Evolutionary conservation across 2,888 invertebrate genomes (phyloP), one percentile per base, ranked within the genome.

Genomic region (Scaptomyza parva): DNA sequence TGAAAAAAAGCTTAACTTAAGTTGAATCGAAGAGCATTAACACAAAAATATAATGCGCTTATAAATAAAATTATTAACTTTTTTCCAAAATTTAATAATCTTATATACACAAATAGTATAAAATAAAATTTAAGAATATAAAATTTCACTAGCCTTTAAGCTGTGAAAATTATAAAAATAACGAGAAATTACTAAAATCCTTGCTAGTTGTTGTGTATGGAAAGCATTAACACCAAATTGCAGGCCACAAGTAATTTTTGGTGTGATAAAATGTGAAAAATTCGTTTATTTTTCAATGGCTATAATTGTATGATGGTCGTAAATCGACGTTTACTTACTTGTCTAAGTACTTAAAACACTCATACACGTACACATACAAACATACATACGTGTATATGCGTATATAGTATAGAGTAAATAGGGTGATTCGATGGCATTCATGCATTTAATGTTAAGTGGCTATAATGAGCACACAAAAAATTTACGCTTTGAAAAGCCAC

Each of bases 401-500:
- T 54, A 40, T 8, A 24, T 37, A 11, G 48, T 35, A 17, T 55
- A 35, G n/a, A n/a, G n/a, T 70, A 58, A 47, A 50, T 70, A 57
- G 59, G 61, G 74, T 24, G 35, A 47, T 50, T 66, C 67, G 66
- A 55, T 74, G 62, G 35, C 33, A 51, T 68, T 74, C 64, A 63
- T 78, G 78, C 71, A 86, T 86, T 78, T 86, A 79, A 82, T 71
- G 80, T 79, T 75, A 83, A 83, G 80, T 77, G 75, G 66, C 69
- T 70, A 64, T 86, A 82, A 83, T 86, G 82, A 87, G 87, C 76
- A 82, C 65, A 87, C 70, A 82, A 80, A 77, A 80, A 63, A 85
- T 80, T 2, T 80, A 79, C 79, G 84, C 73, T 53, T 53, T 57
- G 73, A 64, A 64, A 47, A 73, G 61, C 40, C 66, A 50, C 28